Evolutionary conservation across 2,888 invertebrate species (phyloP), one percentile per base, ranked within the genome.

Genomic region (Onchidella celtica): DNA sequence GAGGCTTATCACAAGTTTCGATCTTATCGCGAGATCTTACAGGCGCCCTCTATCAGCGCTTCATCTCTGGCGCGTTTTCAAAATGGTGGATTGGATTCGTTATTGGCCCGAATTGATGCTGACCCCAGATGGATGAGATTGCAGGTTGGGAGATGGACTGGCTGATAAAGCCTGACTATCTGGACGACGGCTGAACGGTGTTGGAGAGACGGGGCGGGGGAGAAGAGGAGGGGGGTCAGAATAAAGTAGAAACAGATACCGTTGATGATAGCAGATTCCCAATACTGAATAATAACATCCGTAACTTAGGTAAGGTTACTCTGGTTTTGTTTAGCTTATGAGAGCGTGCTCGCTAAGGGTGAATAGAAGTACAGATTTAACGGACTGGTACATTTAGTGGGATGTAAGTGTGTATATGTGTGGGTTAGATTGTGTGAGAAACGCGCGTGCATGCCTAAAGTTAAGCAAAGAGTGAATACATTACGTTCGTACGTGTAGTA

Each of bases 21-120:
- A 81, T 83, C 83, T 83, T 78, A 83, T 83, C 83, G 29, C 1
- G 21, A 24, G 40, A 83, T 83, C 83, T 77, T 34, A 61, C 77
- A 61, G 83, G 83, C 78, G 77, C 77, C 38, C 79, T 14, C 57
- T 83, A 83, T 83, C 83, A 63, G 55, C 68, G 61, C 76, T 66
- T 83, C 83, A 83, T 83, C 83, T 70, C 73, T 73, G 83, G 83
- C 81, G 83, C 72, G 77, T 80, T 78, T 78, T 78, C 78, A 61
- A 70, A 78, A 70, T 78, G 78, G 69, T 70, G 78, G 70, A 70
- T 70, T 29, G 78, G 78, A 70, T 78, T 68, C 77, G 77, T 68
- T 77, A 77, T 66, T 77, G 77, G 77, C 77, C 68, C 27, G 77
- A 68, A 68, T 77, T 55, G 68, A 68, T n/a, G 77, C 57, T 77